phyloP scores from a whole-genome alignment of 35 echinoderm and acorn worm species.

The Ophiothrix spiculata region DNA sequence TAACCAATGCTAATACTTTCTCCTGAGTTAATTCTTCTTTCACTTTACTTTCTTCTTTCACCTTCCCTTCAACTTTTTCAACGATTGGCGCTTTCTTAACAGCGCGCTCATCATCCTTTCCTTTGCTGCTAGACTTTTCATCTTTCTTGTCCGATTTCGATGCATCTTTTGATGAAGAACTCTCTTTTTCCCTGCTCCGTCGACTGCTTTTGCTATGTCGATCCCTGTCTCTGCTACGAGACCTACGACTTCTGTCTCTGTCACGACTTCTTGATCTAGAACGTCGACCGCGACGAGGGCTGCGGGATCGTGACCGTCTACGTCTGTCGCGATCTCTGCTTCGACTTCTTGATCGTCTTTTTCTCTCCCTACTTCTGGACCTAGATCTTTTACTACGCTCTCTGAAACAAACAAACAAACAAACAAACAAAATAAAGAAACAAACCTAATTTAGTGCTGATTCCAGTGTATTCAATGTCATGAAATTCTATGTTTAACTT shows the following conservation, averaged over 20 bases:
- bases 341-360: conserved; percentile 5
- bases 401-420: too few relatives aligned
- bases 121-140: background rate
- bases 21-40: too few relatives aligned
- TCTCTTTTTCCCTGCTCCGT: background rate
- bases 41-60: conserved; percentile 30
- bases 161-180: background rate
- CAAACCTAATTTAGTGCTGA: background rate
- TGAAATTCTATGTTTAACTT: too few relatives aligned
- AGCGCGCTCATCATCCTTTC: conserved; percentile 4
- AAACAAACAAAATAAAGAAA: too few relatives aligned
- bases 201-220: background rate
- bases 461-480: background rate
- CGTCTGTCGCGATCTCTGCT: conserved; percentile 15
- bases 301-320: conserved; percentile 6
- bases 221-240: background rate
- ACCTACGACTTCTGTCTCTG: conserved; percentile 8
- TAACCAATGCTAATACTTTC: conserved; percentile 43
- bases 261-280: conserved; percentile 8
- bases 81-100: too few relatives aligned
- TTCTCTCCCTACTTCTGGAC: conserved; percentile 19
- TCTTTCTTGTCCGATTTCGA: conserved; percentile 16
- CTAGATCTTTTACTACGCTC: conserved; percentile 28
- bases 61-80: conserved; percentile 25
- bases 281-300: background rate